phyloP scores from a whole-genome alignment of 2,113 vertebrate species.

The Zingel zingel region DNA sequence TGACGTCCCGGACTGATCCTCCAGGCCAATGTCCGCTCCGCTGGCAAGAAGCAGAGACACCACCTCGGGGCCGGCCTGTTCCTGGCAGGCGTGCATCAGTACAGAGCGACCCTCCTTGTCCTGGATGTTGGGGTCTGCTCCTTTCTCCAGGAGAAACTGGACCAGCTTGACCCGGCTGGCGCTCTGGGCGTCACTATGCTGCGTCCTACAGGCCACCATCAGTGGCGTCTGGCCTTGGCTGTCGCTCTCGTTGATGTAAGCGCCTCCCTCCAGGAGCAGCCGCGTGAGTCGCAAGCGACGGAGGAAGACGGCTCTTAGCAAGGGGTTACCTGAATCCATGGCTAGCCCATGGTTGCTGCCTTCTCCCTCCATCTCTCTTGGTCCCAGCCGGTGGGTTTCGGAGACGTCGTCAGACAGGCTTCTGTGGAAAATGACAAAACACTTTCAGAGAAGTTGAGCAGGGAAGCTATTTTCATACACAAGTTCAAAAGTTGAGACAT shows the following conservation, averaged over 20 bases:
- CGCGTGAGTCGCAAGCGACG: constrained; percentile 91
- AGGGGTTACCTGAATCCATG: constrained; percentile 84
- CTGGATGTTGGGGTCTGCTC: constrained; percentile 95
- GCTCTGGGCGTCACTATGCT: constrained; percentile 88
- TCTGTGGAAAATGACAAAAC: constrained; percentile 47
- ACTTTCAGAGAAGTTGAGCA: not conserved
- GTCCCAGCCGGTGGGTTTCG: not conserved
- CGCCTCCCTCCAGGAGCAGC: constrained; percentile 91
- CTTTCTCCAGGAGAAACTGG: constrained; percentile 92
- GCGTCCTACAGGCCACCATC: constrained; percentile 92
- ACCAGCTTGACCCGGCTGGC: constrained; percentile 91
- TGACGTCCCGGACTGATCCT: constrained; percentile 88
- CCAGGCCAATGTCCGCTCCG: constrained; percentile 90
- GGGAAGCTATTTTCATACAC: not conserved
- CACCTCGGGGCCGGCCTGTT: constrained; percentile 87
- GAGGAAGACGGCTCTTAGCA: constrained; percentile 92
- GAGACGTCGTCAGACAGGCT: not conserved
- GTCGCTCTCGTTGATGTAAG: constrained; percentile 95
- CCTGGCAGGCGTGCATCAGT: constrained; percentile 92
- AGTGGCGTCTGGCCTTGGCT: constrained; percentile 91
- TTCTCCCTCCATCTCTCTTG: constrained; percentile 62
- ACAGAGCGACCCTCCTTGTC: constrained; percentile 93
- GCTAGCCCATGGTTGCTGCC: constrained; percentile 27
- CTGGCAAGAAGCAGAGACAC: constrained; percentile 88
- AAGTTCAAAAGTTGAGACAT: not conserved